These are phyloP conservation scores for Sinotaia quadrata DNA, from an alignment of 2,888 invertebrate genomes.

Conservation along the genomic window DNA sequence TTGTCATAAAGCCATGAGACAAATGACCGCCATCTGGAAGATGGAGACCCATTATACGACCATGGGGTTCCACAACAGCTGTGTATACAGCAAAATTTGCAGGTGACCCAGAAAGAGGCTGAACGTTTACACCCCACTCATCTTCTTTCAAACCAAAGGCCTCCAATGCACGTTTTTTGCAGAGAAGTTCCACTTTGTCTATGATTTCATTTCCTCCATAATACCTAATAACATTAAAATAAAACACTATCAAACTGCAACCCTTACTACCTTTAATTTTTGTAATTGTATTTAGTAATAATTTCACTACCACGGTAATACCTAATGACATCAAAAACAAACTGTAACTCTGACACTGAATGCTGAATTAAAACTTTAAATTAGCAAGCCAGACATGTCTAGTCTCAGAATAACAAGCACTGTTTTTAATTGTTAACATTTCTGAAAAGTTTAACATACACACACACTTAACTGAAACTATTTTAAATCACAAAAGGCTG, in stretches of 20 bases:
- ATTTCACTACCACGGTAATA: too few species aligned
- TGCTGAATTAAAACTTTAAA: too few species aligned
- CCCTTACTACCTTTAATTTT: neutral
- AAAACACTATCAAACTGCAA: neutral
- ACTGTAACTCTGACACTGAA: too few species aligned
- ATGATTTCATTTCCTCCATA: constrained; percentile 98
- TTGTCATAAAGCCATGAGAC: constrained; percentile 85
- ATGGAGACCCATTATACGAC: constrained; percentile 95
- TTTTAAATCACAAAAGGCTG: too few species aligned
- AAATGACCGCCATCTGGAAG: constrained; percentile 95
- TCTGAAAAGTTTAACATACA: too few species aligned
- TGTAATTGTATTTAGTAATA: too few species aligned
- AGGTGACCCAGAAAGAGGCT: constrained; percentile 95
- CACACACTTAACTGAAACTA: too few species aligned
- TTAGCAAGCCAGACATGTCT: too few species aligned
- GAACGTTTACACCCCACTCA: constrained; percentile 98
- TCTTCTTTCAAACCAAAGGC: constrained; percentile 86
- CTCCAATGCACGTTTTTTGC: constrained; percentile 88
- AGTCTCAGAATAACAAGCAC: too few species aligned
- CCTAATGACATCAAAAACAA: too few species aligned
- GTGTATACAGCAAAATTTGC: constrained; percentile 98
- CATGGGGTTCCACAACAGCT: constrained; percentile 86
- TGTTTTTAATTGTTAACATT: too few species aligned
- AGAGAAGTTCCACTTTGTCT: constrained; percentile 91
- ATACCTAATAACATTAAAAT: constrained; percentile 79